Evolutionary conservation across 2,797 vertebrate genomes (phyloP).

Genomic region (Lateolabrax maculatus): DNA sequence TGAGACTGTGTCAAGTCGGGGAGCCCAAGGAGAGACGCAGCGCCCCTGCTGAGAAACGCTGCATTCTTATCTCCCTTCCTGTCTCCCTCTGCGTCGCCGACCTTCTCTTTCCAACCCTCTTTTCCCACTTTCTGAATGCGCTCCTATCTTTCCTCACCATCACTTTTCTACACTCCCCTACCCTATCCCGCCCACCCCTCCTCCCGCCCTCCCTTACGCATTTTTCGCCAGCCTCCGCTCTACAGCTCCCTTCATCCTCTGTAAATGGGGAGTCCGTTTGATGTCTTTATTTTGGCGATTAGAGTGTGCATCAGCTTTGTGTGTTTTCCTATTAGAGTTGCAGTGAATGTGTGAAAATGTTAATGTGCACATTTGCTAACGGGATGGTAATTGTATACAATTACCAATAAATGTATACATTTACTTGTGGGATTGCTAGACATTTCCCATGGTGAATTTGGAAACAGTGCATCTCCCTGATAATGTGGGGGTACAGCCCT

Average conservation of each 20-base stretch:
- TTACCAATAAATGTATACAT: constrained; percentile 72
- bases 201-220: constrained; percentile 34
- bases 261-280: constrained; percentile 70
- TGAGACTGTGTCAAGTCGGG: constrained; percentile 61
- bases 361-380: constrained; percentile 56
- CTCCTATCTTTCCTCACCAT: constrained; percentile 78
- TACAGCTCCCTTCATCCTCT: constrained; percentile 70
- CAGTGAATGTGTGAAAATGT: constrained; percentile 52
- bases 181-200: constrained; percentile 38
- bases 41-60: constrained; percentile 72
- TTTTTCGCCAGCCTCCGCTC: constrained; percentile 52
- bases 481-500: constrained; percentile 53
- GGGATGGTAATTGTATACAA: constrained; percentile 69
- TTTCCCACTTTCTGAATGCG: constrained; percentile 67
- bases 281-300: constrained; percentile 78
- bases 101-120: constrained; percentile 76
- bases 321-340: constrained; percentile 63
- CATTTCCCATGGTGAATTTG: constrained; percentile 51
- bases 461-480: constrained; percentile 54
- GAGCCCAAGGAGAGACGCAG: constrained; percentile 73
- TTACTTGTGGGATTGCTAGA: constrained; percentile 60
- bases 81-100: constrained; percentile 72
- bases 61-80: constrained; percentile 80
- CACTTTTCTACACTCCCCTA: constrained; percentile 68
- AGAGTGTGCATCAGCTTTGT: constrained; percentile 49